phyloP scores from a whole-genome alignment of 2,797 vertebrate species.

The Glyptemys insculpta region DNA sequence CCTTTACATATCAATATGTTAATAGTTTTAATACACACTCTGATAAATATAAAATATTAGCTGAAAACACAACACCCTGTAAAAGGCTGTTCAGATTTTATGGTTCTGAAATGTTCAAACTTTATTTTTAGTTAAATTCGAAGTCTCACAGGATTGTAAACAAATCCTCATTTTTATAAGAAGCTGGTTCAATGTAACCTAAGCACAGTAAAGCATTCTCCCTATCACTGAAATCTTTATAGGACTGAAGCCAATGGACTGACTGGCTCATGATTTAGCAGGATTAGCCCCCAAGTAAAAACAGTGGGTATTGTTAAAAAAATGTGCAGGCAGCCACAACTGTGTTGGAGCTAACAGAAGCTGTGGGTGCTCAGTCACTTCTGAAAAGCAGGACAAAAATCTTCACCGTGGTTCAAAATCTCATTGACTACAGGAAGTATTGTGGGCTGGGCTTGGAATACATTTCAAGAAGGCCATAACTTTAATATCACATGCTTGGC shows the following conservation, averaged over 20 bases:
- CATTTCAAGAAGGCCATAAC: background rate
- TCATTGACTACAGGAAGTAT: background rate
- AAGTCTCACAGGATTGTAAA: background rate
- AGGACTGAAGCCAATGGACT: background rate
- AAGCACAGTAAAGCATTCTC: background rate
- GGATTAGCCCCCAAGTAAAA: background rate
- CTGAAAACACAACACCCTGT: accelerated
- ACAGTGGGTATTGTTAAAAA: accelerated
- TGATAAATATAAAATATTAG: background rate
- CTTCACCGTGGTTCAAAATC: background rate
- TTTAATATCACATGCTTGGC: background rate
- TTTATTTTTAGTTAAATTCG: background rate
- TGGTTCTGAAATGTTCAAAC: background rate
- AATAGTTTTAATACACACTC: background rate
- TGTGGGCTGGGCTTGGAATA: background rate
- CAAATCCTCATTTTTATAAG: background rate
- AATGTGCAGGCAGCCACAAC: accelerated
- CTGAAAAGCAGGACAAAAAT: background rate
- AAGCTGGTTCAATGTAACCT: background rate
- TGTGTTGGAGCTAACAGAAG: background rate
- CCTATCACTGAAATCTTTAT: background rate
- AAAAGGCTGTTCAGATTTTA: background rate
- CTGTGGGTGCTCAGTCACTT: background rate
- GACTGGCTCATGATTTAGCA: background rate
- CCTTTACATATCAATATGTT: accelerated